Evolutionary conservation across 1,140 invertebrate genomes (phyloP), one percentile per base, ranked within the genome.

Genomic region (Nomia melanderi): DNA sequence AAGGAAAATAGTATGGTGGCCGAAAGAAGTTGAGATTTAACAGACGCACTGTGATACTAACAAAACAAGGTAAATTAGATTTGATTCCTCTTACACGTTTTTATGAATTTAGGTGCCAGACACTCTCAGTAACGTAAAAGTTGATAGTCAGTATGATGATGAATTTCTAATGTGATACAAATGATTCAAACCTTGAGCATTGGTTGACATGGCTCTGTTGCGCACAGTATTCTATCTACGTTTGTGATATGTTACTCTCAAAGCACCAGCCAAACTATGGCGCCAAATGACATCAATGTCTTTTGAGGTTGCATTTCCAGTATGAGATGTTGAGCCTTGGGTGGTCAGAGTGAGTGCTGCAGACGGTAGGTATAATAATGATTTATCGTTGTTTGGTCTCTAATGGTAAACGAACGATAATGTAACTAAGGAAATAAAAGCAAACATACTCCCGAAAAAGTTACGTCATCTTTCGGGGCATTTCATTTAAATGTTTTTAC

Each of bases 51-150:
- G 79, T 84, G 86, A 90, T 90, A 90, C 86, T 90, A 91, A 91
- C 90, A 87, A 85, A 85, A 70, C 65, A 86, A 89, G 84, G 82
- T 88, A 86, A 89, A 90, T 89, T 86, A 90, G 90, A 87, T 88
- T 88, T 90, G 89, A 88, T 88, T 89, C 87, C 86, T 92, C 90
- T 92, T 89, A 92, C 88, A 90, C 89, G 86, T 90, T 92, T 92
- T 92, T 92, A 92, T 92, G 91, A 92, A 92, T 92, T 87, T 90
- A 92, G 91, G 91, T 92, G 87, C 90, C 91, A 91, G 90, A 91
- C 83, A 88, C 82, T 91, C 86, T 88, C 86, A 91, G 87, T 92
- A 88, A 91, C 79, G 86, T 90, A 90, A 88, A 88, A 88, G 83
- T 91, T 88, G 90, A 89, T 92, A 91, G 86, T 89, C 86, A 81